These are phyloP conservation scores for Halcyon smyrnensis DNA, from an alignment of 2,797 vertebrate species.

Conservation along the genomic window DNA sequence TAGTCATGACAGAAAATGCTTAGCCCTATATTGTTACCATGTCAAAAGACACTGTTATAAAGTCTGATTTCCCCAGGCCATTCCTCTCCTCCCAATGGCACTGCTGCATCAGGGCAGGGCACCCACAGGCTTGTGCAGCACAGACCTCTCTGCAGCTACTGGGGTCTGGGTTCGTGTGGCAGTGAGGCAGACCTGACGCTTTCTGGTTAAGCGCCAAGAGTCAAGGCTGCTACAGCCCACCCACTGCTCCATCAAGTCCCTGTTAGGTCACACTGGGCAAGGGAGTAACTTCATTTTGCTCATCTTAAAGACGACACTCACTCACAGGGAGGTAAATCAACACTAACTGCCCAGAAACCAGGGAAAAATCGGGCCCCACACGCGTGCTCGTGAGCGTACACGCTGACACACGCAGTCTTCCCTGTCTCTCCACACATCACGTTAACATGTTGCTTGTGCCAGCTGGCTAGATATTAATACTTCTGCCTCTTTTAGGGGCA, in stretches of 20 bases:
- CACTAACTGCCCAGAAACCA: not conserved
- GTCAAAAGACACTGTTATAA: not conserved
- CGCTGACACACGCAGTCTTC: not conserved
- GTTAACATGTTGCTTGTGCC: not conserved
- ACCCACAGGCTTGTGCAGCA: not conserved
- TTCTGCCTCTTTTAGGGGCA: not conserved
- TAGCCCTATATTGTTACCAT: not conserved
- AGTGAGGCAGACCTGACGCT: not conserved
- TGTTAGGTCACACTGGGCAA: not conserved
- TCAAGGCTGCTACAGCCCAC: not conserved
- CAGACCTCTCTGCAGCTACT: not conserved
- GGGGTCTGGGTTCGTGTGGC: not conserved
- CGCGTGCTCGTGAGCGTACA: rapidly evolving
- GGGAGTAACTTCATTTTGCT: not conserved
- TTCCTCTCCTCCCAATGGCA: not conserved
- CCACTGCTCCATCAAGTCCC: not conserved
- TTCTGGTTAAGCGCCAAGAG: not conserved
- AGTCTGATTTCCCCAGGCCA: not conserved
- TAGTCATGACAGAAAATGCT: not conserved
- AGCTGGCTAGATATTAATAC: not conserved
- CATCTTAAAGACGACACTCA: not conserved
- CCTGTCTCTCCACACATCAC: not conserved
- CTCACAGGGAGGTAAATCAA: not conserved
- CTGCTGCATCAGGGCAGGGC: rapidly evolving
- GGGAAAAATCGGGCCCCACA: not conserved